Evolutionary conservation across 2,888 invertebrate species (phyloP).

Genomic region (Heliothis peltigera): DNA sequence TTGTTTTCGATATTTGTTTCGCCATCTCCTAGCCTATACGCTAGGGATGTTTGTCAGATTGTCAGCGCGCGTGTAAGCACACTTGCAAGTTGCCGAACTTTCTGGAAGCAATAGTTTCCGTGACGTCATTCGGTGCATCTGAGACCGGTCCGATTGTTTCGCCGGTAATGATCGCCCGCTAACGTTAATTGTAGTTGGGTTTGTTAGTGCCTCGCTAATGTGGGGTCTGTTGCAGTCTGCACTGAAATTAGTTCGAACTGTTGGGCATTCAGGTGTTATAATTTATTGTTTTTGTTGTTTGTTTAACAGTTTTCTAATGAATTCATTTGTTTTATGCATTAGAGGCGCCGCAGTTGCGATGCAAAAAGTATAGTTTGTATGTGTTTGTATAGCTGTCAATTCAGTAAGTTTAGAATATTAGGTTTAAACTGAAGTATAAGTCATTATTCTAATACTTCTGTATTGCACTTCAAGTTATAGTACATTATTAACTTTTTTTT

Average conservation of each 20-base stretch:
- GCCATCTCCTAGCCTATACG: constrained; percentile 55
- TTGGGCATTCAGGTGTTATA: constrained; percentile 1
- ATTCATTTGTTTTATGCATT: too few relatives aligned
- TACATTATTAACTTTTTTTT: too few relatives aligned
- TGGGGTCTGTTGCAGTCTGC: constrained; percentile 16
- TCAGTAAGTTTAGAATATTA: too few relatives aligned
- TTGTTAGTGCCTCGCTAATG: constrained; percentile 42
- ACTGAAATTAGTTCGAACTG: constrained; percentile 3
- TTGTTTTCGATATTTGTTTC: too few relatives aligned
- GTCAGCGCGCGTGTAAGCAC: constrained; percentile 65
- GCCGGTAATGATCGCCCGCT: constrained; percentile 48
- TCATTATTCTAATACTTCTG: too few relatives aligned
- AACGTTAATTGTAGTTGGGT: constrained; percentile 50
- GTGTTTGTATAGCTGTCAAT: too few relatives aligned
- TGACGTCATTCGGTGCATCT: constrained; percentile 55
- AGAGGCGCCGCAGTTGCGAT: too few relatives aligned
- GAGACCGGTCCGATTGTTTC: constrained; percentile 57
- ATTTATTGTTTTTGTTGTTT: constrained; percentile 7
- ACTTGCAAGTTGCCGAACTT: constrained; percentile 61
- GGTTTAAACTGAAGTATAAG: too few relatives aligned
- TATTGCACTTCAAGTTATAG: too few relatives aligned
- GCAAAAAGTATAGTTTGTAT: too few relatives aligned
- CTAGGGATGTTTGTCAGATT: constrained; percentile 72
- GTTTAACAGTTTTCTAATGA: background rate
- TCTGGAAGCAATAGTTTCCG: constrained; percentile 44